These are phyloP conservation scores for Drosophila paulistorum DNA, from an alignment of 1,140 invertebrate genomes.

Conservation along the genomic window DNA sequence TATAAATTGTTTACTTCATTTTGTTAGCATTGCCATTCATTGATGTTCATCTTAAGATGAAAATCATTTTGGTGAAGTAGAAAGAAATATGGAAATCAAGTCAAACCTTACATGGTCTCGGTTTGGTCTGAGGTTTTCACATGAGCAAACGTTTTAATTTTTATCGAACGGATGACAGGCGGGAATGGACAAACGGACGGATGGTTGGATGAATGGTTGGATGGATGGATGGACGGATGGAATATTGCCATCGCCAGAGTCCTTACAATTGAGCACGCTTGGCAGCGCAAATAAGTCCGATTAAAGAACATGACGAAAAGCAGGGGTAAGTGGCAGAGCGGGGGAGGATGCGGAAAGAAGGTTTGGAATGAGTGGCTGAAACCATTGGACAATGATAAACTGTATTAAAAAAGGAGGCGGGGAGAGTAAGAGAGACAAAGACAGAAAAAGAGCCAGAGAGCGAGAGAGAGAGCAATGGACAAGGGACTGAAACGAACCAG, in stretches of 20 bases:
- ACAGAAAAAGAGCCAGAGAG: conserved; percentile 23
- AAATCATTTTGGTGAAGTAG: not conserved
- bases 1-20: too few species aligned
- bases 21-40: not conserved
- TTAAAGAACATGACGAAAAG: conserved; percentile 17
- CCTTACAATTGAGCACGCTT: conserved; percentile 68
- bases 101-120: conserved; percentile 18
- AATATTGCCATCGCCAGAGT: conserved; percentile 31
- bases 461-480: conserved; percentile 12
- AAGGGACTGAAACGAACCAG: conserved; percentile 18
- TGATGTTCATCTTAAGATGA: conserved; percentile 5
- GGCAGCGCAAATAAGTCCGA: conserved; percentile 66
- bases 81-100: conserved; percentile 8
- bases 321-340: not conserved
- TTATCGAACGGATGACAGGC: conserved; percentile 71
- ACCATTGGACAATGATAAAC: conserved; percentile 71
- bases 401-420: conserved; percentile 61
- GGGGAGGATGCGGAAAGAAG: not conserved
- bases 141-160: conserved; percentile 76
- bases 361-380: conserved; percentile 15
- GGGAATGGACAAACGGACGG: not conserved
- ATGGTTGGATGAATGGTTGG: not conserved
- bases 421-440: conserved; percentile 1
- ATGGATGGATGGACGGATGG: conserved; percentile 17
- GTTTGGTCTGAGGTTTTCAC: conserved; percentile 55